phyloP scores from a whole-genome alignment of 2,113 vertebrate species.

The Otus sunia region DNA sequence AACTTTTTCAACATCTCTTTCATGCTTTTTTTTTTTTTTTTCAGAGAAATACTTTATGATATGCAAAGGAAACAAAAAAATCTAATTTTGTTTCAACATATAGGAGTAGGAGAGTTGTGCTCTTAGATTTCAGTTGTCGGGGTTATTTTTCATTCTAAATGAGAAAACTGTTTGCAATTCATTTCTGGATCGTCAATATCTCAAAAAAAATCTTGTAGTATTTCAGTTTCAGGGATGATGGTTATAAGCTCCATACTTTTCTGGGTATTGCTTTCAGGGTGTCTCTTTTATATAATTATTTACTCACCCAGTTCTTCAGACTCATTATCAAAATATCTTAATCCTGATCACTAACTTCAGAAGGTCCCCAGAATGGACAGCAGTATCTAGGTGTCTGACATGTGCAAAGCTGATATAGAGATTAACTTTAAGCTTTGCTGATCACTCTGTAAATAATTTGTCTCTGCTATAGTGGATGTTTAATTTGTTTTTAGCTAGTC shows the following conservation, averaged over 20 bases:
- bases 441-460: not conserved
- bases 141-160: not conserved
- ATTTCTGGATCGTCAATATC: not conserved
- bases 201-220: not conserved
- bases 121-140: not conserved
- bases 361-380: not conserved
- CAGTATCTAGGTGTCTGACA: not conserved
- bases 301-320: not conserved
- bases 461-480: not conserved
- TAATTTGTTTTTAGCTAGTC: not conserved
- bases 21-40: not conserved
- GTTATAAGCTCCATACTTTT: not conserved
- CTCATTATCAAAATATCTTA: not conserved
- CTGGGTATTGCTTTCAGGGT: not conserved
- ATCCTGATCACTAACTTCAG: not conserved
- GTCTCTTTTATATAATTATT: not conserved
- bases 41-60: not conserved
- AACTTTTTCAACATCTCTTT: not conserved
- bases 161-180: not conserved
- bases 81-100: not conserved
- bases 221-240: not conserved
- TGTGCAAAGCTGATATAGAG: not conserved
- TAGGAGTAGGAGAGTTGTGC: not conserved
- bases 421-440: not conserved
- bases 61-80: not conserved